Percentiles rank a stretch among this genome's conserved stretches.
These are phyloP conservation scores for Hypolimnas misippus DNA, from an alignment of 2,888 invertebrate species.

Conservation along the genomic window DNA sequence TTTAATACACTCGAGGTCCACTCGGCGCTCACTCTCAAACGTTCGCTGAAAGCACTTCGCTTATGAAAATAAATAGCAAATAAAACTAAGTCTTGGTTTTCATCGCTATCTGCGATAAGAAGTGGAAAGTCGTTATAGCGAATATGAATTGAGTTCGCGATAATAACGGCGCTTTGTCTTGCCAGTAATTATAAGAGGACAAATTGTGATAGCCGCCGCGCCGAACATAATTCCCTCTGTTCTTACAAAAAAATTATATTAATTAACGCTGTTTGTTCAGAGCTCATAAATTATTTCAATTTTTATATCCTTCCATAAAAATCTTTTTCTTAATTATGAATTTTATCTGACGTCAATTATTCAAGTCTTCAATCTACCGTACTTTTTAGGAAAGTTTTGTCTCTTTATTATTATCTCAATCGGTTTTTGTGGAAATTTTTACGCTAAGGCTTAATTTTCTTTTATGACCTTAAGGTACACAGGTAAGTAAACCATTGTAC, in stretches of 20 bases:
- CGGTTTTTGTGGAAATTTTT: not conserved
- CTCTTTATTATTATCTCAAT: not conserved
- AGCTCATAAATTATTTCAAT: constrained; percentile 33
- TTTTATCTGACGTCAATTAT: constrained; percentile 17
- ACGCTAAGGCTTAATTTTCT: not conserved
- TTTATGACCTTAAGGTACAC: too few relatives aligned
- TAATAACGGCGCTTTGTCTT: constrained; percentile 37
- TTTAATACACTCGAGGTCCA: not conserved
- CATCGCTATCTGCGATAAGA: constrained; percentile 22
- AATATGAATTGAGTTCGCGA: constrained; percentile 34
- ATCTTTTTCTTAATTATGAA: constrained; percentile 5
- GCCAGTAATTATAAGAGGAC: constrained; percentile 45
- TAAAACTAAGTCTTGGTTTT: constrained; percentile 4
- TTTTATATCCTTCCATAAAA: constrained; percentile 8
- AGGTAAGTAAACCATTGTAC: too few relatives aligned
- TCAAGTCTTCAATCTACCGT: constrained; percentile 16
- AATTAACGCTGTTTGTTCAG: constrained; percentile 42
- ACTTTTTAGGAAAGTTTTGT: constrained; percentile 11
- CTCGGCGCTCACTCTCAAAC: not conserved
- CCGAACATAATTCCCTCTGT: constrained; percentile 50
- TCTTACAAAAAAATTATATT: constrained; percentile 40
- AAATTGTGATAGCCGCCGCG: constrained; percentile 48
- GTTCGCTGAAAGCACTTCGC: not conserved
- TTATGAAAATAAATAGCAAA: constrained; percentile 2
- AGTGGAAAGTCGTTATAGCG: constrained; percentile 34